phyloP scores from a whole-genome alignment of 2,888 invertebrate genomes.

The Caenorhabditis auriculariae region DNA sequence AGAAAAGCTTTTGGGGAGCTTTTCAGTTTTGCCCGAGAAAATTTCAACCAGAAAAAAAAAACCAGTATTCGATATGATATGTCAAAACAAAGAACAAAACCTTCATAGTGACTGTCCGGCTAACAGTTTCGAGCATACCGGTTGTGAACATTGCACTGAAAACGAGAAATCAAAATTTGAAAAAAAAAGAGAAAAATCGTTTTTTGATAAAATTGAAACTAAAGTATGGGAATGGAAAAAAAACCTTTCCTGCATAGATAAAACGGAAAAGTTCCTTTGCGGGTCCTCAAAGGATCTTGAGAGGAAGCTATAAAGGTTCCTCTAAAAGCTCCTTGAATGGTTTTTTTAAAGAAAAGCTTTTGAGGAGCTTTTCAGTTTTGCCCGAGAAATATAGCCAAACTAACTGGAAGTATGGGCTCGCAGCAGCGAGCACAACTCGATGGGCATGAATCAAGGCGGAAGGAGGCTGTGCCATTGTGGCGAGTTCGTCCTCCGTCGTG shows the following conservation, averaged over 20 bases:
- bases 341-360: neutral
- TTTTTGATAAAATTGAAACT: too few relatives aligned
- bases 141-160: constrained; percentile 32
- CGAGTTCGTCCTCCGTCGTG: constrained; percentile 11
- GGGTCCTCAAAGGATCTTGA: too few relatives aligned
- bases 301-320: too few relatives aligned
- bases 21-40: too few relatives aligned
- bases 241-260: too few relatives aligned
- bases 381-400: neutral
- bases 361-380: neutral
- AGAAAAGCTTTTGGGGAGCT: too few relatives aligned
- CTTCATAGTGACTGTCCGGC: constrained; percentile 1
- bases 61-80: too few relatives aligned
- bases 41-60: too few relatives aligned
- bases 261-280: too few relatives aligned
- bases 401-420: constrained; percentile 27
- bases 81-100: constrained; percentile 2
- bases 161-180: too few relatives aligned
- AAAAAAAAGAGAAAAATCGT: neutral
- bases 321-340: too few relatives aligned
- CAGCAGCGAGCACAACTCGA: constrained; percentile 26
- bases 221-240: too few relatives aligned
- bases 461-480: constrained; percentile 6
- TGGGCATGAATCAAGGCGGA: constrained; percentile 34
- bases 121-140: constrained; percentile 13